Base-by-base conservation (phyloP, 30 jellyfish, hydroid and myxozoan species). In the Hydractinia echinata region DNA sequence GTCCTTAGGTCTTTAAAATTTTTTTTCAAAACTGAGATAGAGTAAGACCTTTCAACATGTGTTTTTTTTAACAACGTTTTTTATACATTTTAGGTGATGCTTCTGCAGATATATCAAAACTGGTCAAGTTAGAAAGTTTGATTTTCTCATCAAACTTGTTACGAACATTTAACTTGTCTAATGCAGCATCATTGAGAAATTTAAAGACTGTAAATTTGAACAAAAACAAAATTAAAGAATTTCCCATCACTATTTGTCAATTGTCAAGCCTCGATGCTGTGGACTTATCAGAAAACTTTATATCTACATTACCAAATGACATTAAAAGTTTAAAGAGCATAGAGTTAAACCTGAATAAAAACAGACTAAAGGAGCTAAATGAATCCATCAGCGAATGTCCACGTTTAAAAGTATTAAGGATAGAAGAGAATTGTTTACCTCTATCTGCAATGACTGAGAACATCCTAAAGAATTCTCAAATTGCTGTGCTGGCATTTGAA, bases 191-290 rank as follows among this genome's bases (percentile, higher is more conserved):
- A 70, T 30, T 93, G 90, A 82, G 85, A 62, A 82, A 93, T 64
- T 76, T 93, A 30, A 93, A 94, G 68, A 62, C 99, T 21, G 61
- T 93, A 56, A n/a, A 89, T 18, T 61, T 93, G 50, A 30, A 79
- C 54, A 76, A 74, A 73, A 93, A 93, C 81, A 84, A 81, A 16
- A 81, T 93, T 55, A 54, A 70, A 68, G 49, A 6, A 5, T 87
- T 93, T 67, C 99, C 99, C 9, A 54, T 72, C 52, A 91, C 77
- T 50, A 66, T 93, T 19, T 93, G 95, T 67, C 61, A 60, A 72
- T 74, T 93, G 68, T 84, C 96, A 58, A 93, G 88, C 60, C 93
- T 93, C 16, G 96, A 93, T 87, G 99, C 87, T 10, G 86, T 88
- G 8, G 96, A 93, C 67, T 71, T 93, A 61, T 87, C 96, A 13